phyloP scores from a whole-genome alignment of 2,113 vertebrate genomes.

The Antennarius striatus region DNA sequence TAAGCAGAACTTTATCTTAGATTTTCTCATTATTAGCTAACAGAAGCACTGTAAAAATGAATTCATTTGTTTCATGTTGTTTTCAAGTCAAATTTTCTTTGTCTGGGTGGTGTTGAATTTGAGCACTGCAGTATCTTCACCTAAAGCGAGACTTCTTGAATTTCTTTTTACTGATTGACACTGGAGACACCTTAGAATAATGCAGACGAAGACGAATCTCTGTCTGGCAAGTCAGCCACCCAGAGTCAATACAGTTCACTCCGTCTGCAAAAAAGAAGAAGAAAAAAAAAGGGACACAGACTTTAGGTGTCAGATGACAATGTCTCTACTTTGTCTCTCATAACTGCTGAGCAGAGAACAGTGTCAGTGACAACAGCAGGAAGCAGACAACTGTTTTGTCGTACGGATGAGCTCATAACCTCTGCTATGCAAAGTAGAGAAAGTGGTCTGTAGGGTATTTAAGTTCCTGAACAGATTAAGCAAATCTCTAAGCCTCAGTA shows the following conservation, averaged over 20 bases:
- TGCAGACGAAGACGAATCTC: conserved; percentile 96
- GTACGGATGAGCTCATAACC: conserved; percentile 7
- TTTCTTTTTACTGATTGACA: conserved; percentile 96
- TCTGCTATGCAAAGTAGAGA: not conserved
- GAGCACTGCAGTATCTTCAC: conserved; percentile 67
- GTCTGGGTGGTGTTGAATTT: conserved; percentile 24
- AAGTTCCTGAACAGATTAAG: no score
- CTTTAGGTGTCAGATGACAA: not conserved
- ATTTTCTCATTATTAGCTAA: not conserved
- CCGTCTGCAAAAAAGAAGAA: conserved; percentile 79
- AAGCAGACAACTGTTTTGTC: not conserved
- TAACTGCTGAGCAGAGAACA: conserved; percentile 23
- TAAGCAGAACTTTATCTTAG: not conserved
- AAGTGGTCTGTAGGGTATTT: not conserved
- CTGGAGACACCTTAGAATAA: conserved; percentile 89
- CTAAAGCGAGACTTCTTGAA: conserved; percentile 98
- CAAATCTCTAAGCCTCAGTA: not conserved
- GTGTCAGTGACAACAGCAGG: not conserved
- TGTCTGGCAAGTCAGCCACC: conserved; percentile 97
- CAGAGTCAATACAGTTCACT: conserved; percentile 87
- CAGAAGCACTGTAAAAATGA: not conserved
- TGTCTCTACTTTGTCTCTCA: not conserved
- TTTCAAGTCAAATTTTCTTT: conserved; percentile 27
- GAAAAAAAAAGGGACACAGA: not conserved
- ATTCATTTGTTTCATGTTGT: not conserved